Conservation (phyloP, 2,113 vertebrate genomes). For the Mesocricetus auratus region DNA sequence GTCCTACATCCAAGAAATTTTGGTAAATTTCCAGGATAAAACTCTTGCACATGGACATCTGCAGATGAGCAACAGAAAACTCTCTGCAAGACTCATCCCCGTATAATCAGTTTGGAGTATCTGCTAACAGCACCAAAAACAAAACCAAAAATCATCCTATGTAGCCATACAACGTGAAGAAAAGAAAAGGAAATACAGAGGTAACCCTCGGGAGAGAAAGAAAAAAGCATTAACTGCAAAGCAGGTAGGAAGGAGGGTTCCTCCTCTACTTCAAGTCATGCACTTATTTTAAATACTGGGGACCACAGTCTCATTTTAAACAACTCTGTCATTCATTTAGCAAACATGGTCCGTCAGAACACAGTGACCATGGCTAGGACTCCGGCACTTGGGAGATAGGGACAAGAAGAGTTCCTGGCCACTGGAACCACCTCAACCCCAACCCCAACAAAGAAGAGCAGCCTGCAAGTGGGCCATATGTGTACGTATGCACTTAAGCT, state of each 20-base stretch:
- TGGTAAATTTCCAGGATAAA: constrained; percentile 8
- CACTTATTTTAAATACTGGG: background rate
- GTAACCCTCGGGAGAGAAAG: background rate
- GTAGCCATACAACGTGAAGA: background rate
- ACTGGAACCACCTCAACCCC: background rate
- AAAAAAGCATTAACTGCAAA: background rate
- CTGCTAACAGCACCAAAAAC: background rate
- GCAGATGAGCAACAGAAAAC: background rate
- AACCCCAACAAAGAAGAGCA: too few species aligned
- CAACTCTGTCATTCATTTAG: background rate
- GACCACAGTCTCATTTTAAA: background rate
- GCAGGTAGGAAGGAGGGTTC: background rate
- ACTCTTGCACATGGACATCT: background rate
- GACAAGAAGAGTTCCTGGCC: background rate
- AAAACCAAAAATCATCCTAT: too few species aligned
- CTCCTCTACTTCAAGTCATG: background rate
- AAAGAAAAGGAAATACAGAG: background rate
- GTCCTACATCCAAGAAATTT: background rate
- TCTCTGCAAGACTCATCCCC: background rate
- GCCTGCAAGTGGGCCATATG: background rate
- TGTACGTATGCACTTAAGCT: background rate
- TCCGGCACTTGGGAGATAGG: background rate
- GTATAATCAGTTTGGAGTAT: background rate
- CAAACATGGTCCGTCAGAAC: background rate
- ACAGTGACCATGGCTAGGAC: background rate